Evolutionary conservation across 2,797 vertebrate species (phyloP).

Genomic region (Eupleurogrammus muticus): DNA sequence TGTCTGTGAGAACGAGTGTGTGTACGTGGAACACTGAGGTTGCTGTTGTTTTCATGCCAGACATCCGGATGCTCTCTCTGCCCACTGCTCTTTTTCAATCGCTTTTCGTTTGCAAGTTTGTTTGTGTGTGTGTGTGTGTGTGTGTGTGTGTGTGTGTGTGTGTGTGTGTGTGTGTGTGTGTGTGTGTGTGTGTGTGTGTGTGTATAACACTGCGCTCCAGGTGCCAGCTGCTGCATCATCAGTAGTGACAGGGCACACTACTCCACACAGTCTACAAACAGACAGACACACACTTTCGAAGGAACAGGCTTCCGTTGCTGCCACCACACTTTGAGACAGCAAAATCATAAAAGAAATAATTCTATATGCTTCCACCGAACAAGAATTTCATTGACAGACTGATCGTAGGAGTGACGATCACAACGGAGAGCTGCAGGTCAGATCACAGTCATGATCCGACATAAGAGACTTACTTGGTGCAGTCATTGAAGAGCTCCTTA

Average conservation of each 20-base stretch:
- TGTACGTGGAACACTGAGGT: slow-evolving; percentile 72
- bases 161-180: slow-evolving; percentile 27
- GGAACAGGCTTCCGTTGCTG: slow-evolving; percentile 38
- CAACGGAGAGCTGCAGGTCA: background rate
- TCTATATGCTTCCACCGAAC: slow-evolving; percentile 1
- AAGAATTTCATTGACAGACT: slow-evolving; percentile 14
- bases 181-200: slow-evolving; percentile 29
- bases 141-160: slow-evolving; percentile 28
- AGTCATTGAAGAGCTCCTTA: slow-evolving; percentile 92
- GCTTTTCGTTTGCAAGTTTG: slow-evolving; percentile 52
- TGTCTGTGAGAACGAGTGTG: slow-evolving; percentile 25
- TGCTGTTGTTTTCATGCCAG: slow-evolving; percentile 81
- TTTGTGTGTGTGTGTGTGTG: slow-evolving; percentile 25
- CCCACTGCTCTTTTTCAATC: slow-evolving; percentile 74
- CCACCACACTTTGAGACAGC: slow-evolving; percentile 30
- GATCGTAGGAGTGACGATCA: background rate
- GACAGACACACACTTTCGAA: slow-evolving; percentile 21
- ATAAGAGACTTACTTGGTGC: slow-evolving; percentile 84
- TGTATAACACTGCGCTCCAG: slow-evolving; percentile 48
- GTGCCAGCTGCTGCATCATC: slow-evolving; percentile 78
- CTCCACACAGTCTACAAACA: slow-evolving; percentile 41
- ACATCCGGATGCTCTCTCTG: slow-evolving; percentile 77
- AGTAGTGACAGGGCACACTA: slow-evolving; percentile 62
- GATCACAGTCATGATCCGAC: background rate
- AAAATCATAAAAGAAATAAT: slow-evolving; percentile 16